Percentiles rank a stretch among this genome's conserved stretches.
Evolutionary conservation across 2,113 vertebrate species (phyloP).

Genomic region (Alces alces): DNA sequence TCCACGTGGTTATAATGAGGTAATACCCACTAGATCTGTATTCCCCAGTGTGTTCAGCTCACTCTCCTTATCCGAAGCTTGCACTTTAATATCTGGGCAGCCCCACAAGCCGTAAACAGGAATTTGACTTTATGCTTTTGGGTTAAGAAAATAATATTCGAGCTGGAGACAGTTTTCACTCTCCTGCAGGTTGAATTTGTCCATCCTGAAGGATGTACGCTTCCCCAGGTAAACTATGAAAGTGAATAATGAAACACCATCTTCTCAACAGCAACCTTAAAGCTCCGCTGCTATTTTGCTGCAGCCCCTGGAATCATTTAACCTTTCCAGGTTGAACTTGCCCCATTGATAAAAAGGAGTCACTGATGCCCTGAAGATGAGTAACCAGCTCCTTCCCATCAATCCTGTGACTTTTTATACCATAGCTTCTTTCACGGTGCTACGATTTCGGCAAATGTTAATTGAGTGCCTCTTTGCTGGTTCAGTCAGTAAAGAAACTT

Average conservation of each 20-base stretch:
- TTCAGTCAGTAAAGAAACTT: not conserved
- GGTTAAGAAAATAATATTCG: not conserved
- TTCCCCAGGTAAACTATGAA: not conserved
- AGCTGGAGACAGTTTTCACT: not conserved
- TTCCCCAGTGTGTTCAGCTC: fast-evolving
- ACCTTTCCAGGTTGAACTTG: not conserved
- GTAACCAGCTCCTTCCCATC: not conserved
- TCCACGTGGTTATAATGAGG: not conserved
- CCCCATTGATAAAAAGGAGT: not conserved
- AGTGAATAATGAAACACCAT: not conserved
- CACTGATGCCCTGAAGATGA: not conserved
- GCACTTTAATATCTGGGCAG: not conserved
- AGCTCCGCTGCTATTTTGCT: not conserved
- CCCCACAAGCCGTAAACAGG: not conserved
- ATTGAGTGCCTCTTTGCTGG: not conserved
- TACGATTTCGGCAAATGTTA: fast-evolving
- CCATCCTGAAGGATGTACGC: not conserved
- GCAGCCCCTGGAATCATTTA: not conserved
- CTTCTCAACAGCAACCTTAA: not conserved
- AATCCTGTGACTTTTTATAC: not conserved
- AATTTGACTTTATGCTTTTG: not conserved
- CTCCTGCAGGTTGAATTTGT: not conserved
- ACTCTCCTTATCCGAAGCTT: not conserved
- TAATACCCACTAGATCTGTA: not conserved
- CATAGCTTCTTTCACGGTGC: fast-evolving